phyloP scores from a whole-genome alignment of 2,797 vertebrate species.

The Kryptopterus vitreolus region DNA sequence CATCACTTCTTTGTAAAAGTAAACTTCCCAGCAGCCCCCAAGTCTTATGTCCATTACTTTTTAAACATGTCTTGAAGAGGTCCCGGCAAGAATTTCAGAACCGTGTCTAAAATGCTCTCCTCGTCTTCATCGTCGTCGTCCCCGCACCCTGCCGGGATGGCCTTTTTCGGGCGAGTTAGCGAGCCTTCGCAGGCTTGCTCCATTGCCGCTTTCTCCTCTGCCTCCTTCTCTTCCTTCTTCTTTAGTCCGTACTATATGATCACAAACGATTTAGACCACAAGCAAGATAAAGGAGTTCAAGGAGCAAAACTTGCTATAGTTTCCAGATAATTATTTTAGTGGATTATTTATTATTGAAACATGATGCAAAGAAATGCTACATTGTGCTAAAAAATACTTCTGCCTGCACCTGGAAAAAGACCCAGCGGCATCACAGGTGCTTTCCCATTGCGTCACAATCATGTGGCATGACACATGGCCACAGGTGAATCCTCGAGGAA shows the following conservation, averaged over 20 bases:
- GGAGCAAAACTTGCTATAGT: not conserved
- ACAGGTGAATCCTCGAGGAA: not conserved
- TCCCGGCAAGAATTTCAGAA: conserved; percentile 97
- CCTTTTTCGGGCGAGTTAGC: conserved; percentile 95
- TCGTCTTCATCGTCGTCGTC: conserved; percentile 95
- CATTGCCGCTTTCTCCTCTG: conserved; percentile 95
- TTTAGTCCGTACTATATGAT: conserved; percentile 89
- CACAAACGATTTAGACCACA: conserved; percentile 10
- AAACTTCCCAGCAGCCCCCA: conserved; percentile 43
- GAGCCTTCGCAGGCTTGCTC: conserved; percentile 97
- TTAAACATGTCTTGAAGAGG: conserved; percentile 99
- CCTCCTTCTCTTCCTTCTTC: conserved; percentile 99
- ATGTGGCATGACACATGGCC: not conserved
- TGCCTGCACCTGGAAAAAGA: not conserved
- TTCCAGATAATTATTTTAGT: not conserved
- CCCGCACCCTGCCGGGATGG: conserved; percentile 91
- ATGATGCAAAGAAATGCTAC: not conserved
- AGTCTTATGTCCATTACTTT: conserved; percentile 79
- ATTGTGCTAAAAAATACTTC: not conserved
- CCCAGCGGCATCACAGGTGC: not conserved
- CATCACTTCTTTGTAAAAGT: conserved; percentile 23
- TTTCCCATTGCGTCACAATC: not conserved
- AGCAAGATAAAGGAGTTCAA: not conserved
- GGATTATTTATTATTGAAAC: not conserved
- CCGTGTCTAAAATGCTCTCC: conserved; percentile 98